Evolutionary conservation across 2,888 invertebrate genomes (phyloP), one percentile per base, ranked within the genome.

Genomic region (Macaria liturata): DNA sequence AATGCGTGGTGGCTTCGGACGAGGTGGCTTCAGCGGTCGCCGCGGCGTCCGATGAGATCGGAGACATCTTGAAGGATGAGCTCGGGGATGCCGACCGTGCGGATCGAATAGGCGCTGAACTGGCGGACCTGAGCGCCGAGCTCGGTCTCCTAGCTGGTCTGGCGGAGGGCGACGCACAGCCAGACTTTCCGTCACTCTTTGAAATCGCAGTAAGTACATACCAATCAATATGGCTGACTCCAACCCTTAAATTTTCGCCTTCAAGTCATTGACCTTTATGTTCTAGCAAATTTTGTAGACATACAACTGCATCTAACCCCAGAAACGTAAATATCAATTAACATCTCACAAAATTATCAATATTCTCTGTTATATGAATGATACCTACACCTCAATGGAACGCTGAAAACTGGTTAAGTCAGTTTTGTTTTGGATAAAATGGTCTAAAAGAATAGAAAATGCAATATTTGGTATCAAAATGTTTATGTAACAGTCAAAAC

Each of bases 51-150:
- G 88, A 91, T 61, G 91, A 91, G 79, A 91, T 91, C 54, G 89
- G 89, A 30, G 91, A 90, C 71, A 90, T 91, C 72, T 71, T 91
- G 74, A 90, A 90, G 71, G 91, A 91, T 66, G 91, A 91, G 67
- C 67, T 91, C 42, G 88, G 84, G 8, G 90, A 90, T 61, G 89
- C 88, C 5, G 89, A 86, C 61, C 78, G 84, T 54, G 88, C 86
- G 51, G 89, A 90, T 50, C 80, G 86, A 50, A 87, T 91, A 57
- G 91, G 88, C 32, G 89, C 88, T 7, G 91, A 91, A 66, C 71
- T 91, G 2, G 88, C 89, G 0, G 88, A 89, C 66, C 72, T 92
- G 9, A 88, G 90, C 61, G 91, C 91, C 0, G 90, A 91, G 70
- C 74, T 92, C 0, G 91, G 88, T 0, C 79, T 91, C 6, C 79